Base-by-base conservation (phyloP, 2,888 invertebrate genomes). In the Aporophyla nigra region DNA sequence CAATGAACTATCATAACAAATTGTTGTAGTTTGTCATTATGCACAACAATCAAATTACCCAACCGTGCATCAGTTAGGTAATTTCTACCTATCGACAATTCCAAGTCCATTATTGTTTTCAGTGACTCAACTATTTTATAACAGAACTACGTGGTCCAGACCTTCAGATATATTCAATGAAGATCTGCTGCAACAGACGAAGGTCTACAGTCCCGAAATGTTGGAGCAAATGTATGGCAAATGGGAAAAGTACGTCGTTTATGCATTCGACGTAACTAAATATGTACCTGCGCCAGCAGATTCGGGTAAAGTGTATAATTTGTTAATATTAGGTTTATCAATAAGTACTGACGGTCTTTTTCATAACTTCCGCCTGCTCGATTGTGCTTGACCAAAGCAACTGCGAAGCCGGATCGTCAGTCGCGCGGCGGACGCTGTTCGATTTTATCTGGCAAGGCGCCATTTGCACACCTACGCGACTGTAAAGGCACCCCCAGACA, bases 251-350 rank as follows among this genome's bases (percentile, higher is more conserved):
- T 91, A 92, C 73, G 19, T 74, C 7, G 40, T 66, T 7, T 72
- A 73, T 49, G 75, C 90, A 19, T 40, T 65, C 16, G 78, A 88
- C 56, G 9, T 83, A 5, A 73, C 84, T 0, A 77, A 68, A n/a
- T 89, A 87, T 76, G 71, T 67, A 24, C 94, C 93, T 0, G 76
- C 68, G 54, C 91, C 93, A 0, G 27, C 71, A 10, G 66, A 85
- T 56, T 93, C 93, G 43, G 92, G 94, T 94, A 87, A 58, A 69
- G 46, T 24, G 2, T 27, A 27, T 16, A 16, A 27, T 71, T 49
- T 40, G 4, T 49, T 33, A 33, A 33, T 33, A 33, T 33, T 33
- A 33, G 33, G 33, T 33, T 33, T 33, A 33, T 33, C 33, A 2
- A 33, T 33, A 33, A 33, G 33, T 33, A 33, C 33, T 33, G 33